Conservation (phyloP, 2,888 invertebrate genomes). For the Poecilus cupreus region DNA sequence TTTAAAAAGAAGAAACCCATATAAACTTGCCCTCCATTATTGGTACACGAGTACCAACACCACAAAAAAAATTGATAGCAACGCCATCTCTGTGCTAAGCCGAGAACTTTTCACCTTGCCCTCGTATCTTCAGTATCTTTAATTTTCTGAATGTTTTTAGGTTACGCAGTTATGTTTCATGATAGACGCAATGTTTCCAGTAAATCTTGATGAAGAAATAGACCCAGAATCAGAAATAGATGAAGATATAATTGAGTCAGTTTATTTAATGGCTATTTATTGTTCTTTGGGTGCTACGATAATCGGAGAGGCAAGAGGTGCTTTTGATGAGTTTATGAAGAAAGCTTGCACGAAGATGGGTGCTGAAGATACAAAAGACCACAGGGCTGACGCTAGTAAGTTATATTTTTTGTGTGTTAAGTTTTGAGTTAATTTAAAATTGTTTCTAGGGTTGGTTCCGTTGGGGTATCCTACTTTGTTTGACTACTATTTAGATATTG, state of each 20-base stretch:
- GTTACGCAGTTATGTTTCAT: conserved; percentile 88
- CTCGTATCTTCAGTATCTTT: not conserved
- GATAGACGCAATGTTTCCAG: conserved; percentile 82
- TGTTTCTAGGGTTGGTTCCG: conserved; percentile 81
- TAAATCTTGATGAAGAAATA: conserved; percentile 69
- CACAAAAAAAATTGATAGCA: too few relatives aligned
- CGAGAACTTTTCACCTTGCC: too few relatives aligned
- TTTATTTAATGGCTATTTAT: conserved; percentile 85
- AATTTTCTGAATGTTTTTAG: conserved; percentile 71
- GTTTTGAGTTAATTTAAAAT: not conserved
- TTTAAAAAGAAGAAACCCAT: too few relatives aligned
- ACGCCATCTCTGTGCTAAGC: too few relatives aligned
- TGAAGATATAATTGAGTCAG: conserved; percentile 80
- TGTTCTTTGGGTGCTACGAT: conserved; percentile 90
- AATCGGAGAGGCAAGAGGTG: conserved; percentile 79
- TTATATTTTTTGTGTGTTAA: not conserved
- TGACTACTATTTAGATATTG: conserved; percentile 86
- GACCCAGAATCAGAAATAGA: conserved; percentile 74
- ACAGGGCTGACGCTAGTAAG: conserved; percentile 79
- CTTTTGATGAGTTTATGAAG: conserved; percentile 89
- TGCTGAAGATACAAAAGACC: conserved; percentile 79
- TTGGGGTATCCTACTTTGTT: conserved; percentile 82
- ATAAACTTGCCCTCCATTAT: too few relatives aligned
- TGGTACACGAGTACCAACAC: too few relatives aligned
- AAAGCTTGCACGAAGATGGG: conserved; percentile 81